phyloP scores from a whole-genome alignment of 2,113 vertebrate species.

The Phodopus roborovskii region DNA sequence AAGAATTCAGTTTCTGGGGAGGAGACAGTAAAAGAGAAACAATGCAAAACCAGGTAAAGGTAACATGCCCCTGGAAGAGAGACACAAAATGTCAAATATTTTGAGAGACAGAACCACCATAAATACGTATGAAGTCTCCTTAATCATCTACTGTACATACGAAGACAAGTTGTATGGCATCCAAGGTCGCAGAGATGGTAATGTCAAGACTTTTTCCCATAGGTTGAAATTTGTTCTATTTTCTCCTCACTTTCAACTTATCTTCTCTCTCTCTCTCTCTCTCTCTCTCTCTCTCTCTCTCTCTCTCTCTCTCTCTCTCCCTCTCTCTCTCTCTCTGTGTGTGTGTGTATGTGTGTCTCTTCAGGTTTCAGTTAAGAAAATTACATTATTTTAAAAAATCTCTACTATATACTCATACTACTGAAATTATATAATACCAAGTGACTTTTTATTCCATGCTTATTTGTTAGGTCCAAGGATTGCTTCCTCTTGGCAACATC shows the following conservation, averaged over 20 bases:
- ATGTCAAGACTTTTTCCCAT: background rate
- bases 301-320: no score
- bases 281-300: no score
- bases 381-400: constrained; percentile 62
- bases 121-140: background rate
- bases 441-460: constrained; percentile 76
- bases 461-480: constrained; percentile 82
- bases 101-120: background rate
- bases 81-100: background rate
- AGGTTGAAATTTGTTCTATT: background rate
- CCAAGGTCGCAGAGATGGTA: background rate
- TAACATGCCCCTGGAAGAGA: background rate
- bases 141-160: background rate
- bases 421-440: constrained; percentile 83
- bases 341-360: no score
- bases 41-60: background rate
- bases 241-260: background rate
- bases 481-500: constrained; percentile 84
- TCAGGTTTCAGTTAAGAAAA: constrained; percentile 38
- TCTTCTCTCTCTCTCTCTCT: no score
- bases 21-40: background rate
- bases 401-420: constrained; percentile 49
- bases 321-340: no score
- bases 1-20: constrained; percentile 19
- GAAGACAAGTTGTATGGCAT: background rate